phyloP scores from a whole-genome alignment of 1,140 invertebrate species.

The Drosophila subpulchrella region DNA sequence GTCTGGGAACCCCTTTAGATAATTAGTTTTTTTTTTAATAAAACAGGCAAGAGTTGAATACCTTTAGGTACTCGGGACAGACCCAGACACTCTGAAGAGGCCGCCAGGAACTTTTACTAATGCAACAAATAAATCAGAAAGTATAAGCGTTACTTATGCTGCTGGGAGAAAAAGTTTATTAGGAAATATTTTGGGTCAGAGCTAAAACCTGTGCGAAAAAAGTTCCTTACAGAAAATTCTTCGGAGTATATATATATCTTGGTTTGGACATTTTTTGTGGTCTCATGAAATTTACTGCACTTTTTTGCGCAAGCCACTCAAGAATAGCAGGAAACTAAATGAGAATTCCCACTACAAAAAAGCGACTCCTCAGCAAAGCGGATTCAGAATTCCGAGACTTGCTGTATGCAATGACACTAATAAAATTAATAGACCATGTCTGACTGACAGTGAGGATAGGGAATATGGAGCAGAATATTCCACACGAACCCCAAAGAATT shows the following conservation, averaged over 20 bases:
- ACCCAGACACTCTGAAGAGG: slow-evolving; percentile 46
- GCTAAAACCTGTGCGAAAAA: slow-evolving; percentile 6
- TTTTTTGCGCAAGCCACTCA: slow-evolving; percentile 15
- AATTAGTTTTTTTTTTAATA: background rate
- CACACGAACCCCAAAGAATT: slow-evolving; percentile 42
- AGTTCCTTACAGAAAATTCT: background rate
- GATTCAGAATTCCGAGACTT: slow-evolving; percentile 5
- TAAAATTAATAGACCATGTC: slow-evolving; percentile 73
- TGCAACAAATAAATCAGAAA: slow-evolving; percentile 69
- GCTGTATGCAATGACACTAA: slow-evolving; percentile 45
- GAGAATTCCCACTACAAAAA: slow-evolving; percentile 26
- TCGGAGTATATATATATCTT: background rate
- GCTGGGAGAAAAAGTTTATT: slow-evolving; percentile 4
- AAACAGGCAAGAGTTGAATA: no score
- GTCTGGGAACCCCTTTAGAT: no score
- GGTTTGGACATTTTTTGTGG: slow-evolving; percentile 13
- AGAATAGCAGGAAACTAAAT: slow-evolving; percentile 12
- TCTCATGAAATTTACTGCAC: slow-evolving; percentile 31
- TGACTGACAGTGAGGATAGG: slow-evolving; percentile 8
- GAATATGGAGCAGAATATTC: slow-evolving; percentile 3
- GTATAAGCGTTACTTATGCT: slow-evolving; percentile 17
- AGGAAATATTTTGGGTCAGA: slow-evolving; percentile 3
- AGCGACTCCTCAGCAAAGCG: slow-evolving; percentile 3
- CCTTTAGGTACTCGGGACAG: slow-evolving; percentile 21
- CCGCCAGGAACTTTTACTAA: slow-evolving; percentile 46